Percentiles rank a stretch among this genome's conserved stretches.
phyloP scores from a whole-genome alignment of 2,888 invertebrate species.

The Andrena haemorrhoa region DNA sequence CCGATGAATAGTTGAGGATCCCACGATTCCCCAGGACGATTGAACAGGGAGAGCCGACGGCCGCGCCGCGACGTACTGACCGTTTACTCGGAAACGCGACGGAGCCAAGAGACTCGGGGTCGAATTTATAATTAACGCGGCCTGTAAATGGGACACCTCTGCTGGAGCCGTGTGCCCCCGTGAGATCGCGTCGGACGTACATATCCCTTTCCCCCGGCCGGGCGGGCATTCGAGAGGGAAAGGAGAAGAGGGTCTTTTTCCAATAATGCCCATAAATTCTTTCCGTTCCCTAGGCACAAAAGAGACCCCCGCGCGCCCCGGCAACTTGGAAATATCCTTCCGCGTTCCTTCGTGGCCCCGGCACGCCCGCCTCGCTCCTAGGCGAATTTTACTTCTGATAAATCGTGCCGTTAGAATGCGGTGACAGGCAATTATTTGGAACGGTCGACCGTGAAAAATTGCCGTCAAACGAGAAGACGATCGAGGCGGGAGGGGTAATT shows the following conservation, averaged over 20 bases:
- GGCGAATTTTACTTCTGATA: constrained; percentile 25
- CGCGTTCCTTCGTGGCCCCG: background rate
- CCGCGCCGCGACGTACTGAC: constrained; percentile 65
- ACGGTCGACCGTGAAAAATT: constrained; percentile 40
- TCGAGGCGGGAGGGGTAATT: constrained; percentile 2
- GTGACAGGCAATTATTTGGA: constrained; percentile 38
- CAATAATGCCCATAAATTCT: constrained; percentile 28
- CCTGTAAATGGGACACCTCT: constrained; percentile 78
- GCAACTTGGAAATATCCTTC: background rate
- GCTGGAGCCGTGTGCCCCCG: constrained; percentile 64
- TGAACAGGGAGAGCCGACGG: constrained; percentile 52
- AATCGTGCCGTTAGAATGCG: constrained; percentile 30
- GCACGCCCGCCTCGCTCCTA: background rate
- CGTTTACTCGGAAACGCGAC: constrained; percentile 68
- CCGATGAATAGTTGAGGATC: constrained; percentile 64
- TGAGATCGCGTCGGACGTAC: constrained; percentile 40
- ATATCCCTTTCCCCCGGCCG: constrained; percentile 22
- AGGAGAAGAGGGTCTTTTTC: background rate
- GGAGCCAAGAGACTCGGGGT: constrained; percentile 66
- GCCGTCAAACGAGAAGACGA: constrained; percentile 23
- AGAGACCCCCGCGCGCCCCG: background rate
- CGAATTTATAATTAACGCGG: constrained; percentile 80
- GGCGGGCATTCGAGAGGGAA: constrained; percentile 32
- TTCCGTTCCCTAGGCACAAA: background rate
- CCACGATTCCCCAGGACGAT: constrained; percentile 56